Evolutionary conservation across 2,113 vertebrate genomes (phyloP).

Genomic region (Tor tambroides): DNA sequence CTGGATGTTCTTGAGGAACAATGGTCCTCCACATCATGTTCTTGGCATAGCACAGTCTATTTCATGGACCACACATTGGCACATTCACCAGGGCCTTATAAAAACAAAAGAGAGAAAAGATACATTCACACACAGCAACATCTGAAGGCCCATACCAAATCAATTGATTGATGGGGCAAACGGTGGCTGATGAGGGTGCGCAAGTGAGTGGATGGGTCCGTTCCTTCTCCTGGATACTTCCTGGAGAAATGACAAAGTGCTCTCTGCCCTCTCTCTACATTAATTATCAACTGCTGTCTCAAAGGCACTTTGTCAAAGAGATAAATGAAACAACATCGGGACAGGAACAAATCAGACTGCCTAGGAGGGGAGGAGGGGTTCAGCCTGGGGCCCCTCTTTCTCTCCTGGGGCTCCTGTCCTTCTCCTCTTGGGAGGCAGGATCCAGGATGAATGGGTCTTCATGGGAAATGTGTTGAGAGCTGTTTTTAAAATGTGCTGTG

Average conservation of each 20-base stretch:
- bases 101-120: conserved; percentile 39
- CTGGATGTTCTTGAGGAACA: background rate
- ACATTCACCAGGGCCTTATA: conserved; percentile 41
- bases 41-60: background rate
- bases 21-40: background rate
- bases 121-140: conserved; percentile 38
- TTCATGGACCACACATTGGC: conserved; percentile 24
- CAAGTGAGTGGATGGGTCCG: conserved; percentile 47
- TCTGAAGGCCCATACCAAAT: conserved; percentile 53
- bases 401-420: conserved; percentile 47
- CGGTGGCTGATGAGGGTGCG: conserved; percentile 49
- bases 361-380: conserved; percentile 55
- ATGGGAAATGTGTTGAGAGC: conserved; percentile 40
- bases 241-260: conserved; percentile 71
- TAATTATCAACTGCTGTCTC: conserved; percentile 74
- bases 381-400: conserved; percentile 61
- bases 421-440: conserved; percentile 35
- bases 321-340: conserved; percentile 71
- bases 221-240: conserved; percentile 62
- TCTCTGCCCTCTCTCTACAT: conserved; percentile 68
- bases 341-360: conserved; percentile 70
- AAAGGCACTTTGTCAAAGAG: conserved; percentile 75
- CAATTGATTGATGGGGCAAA: conserved; percentile 65
- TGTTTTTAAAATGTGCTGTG: background rate
- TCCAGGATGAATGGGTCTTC: conserved; percentile 47